A percentile compares a stretch with the other conserved stretches of the same genome.
Conservation (phyloP, 2,113 vertebrate species). For the Lophochroa leadbeateri region DNA sequence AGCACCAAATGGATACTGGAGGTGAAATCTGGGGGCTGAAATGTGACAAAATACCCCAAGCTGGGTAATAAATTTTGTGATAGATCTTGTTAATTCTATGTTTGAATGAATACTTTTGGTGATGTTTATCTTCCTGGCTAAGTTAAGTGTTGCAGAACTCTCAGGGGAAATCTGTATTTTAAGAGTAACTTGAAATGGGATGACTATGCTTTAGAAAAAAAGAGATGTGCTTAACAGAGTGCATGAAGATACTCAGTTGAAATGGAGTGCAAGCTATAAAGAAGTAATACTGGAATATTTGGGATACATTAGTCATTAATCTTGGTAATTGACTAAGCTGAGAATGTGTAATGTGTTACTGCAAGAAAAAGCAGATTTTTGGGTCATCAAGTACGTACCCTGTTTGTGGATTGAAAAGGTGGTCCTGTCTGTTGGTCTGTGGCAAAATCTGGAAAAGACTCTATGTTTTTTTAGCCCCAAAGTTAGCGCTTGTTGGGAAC, state of each 20-base stretch:
- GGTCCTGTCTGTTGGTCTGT: not conserved
- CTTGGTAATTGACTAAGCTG: not conserved
- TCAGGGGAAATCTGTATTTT: not conserved
- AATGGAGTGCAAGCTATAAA: not conserved
- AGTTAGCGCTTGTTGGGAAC: not conserved
- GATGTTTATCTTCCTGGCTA: not conserved
- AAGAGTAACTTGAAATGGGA: not conserved
- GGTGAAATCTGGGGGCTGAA: not conserved
- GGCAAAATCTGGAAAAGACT: not conserved
- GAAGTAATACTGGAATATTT: not conserved
- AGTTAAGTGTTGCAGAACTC: not conserved
- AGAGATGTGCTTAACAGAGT: not conserved
- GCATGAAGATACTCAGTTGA: not conserved
- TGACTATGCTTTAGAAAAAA: not conserved
- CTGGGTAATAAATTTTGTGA: not conserved
- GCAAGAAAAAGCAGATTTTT: not conserved
- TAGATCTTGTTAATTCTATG: not conserved
- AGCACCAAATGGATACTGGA: not conserved
- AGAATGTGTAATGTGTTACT: not conserved
- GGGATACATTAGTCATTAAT: not conserved
- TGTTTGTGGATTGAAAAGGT: not conserved
- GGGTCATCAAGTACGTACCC: not conserved
- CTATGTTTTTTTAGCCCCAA: not conserved
- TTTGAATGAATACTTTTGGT: not conserved
- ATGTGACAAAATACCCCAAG: not conserved